Evolutionary conservation across 2,888 invertebrate genomes (phyloP), one percentile per base, ranked within the genome.

Genomic region (Watsonalla binaria): DNA sequence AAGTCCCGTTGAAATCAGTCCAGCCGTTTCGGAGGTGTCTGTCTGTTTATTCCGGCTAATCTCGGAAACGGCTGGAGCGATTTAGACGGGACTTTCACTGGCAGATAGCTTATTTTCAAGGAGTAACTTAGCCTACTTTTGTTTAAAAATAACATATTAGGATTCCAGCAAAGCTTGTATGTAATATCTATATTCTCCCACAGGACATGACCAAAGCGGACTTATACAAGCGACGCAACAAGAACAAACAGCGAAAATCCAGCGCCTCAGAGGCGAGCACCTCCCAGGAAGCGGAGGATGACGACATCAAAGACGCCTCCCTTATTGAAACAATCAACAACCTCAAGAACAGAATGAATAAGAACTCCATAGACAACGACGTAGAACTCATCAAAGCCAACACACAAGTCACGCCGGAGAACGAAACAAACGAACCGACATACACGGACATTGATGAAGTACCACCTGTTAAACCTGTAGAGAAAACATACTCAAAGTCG

Each of bases 201-300:
- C 79, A 90, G 90, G 90, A 90, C 66, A 90, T 90, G 90, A 90
- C 90, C 53, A 88, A 90, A 74, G 90, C 90, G 0, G 87, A 90
- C 11, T 78, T 90, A 0, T 90, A 90, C 80, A 88, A 90, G 56
- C 86, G 90, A 0, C 76, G 90, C 35, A 86, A 75, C 72, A 90
- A 90, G 62, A 87, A 78, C 72, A 90, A 86, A 60, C 84, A 79
- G 45, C 66, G 85, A 5, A 69, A 75, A 13, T 84, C 84, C 0
- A 79, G 78, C 62, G 58, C 68, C 0, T 78, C 80, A 4, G 84
- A 83, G 46, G 72, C 84, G 0, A 65, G 72, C 2, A 74, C 83
- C 2, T 78, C 82, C 1, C 69, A 71, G 13, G 62, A 64, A 0
- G 73, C 70, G 6, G 58, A 58, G 4, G 49, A 53, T 0, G 76